Percentiles rank a stretch among this genome's conserved stretches.
Evolutionary conservation across 2,888 invertebrate species (phyloP).

Genomic region (Podabrus alpinus): DNA sequence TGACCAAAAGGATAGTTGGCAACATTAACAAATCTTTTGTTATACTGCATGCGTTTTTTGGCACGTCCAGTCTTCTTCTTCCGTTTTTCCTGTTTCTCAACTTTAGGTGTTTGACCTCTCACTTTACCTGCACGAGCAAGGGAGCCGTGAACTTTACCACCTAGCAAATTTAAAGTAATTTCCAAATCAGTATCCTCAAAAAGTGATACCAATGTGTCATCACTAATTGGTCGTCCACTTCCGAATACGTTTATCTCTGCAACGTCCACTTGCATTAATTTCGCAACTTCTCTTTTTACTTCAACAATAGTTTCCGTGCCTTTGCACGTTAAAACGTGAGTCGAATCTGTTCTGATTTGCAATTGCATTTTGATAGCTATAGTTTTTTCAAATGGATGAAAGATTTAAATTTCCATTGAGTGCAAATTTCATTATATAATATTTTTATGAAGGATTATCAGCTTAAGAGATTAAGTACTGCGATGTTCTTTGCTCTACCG

Average conservation of each 20-base stretch:
- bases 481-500: too few relatives aligned
- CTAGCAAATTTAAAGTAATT: slow-evolving; percentile 80
- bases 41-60: slow-evolving; percentile 98
- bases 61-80: slow-evolving; percentile 99
- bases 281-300: slow-evolving; percentile 71
- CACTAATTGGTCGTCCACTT: slow-evolving; percentile 73
- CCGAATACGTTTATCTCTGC: slow-evolving; percentile 74
- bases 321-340: slow-evolving; percentile 75
- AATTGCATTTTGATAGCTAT: slow-evolving; percentile 77
- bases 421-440: too few relatives aligned
- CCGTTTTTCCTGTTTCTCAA: slow-evolving; percentile 98
- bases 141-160: slow-evolving; percentile 99
- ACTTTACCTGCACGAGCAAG: slow-evolving; percentile 99
- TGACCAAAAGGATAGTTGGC: slow-evolving; percentile 89
- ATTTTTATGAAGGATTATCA: too few relatives aligned
- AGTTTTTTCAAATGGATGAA: too few relatives aligned
- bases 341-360: slow-evolving; percentile 76
- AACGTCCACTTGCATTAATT: slow-evolving; percentile 58
- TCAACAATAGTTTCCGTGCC: slow-evolving; percentile 73
- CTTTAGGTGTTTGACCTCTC: slow-evolving; percentile 99
- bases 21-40: slow-evolving; percentile 95
- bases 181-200: slow-evolving; percentile 74
- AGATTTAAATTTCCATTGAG: too few relatives aligned
- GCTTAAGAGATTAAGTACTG: too few relatives aligned
- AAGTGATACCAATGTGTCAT: slow-evolving; percentile 68